Conservation (phyloP, 2,113 vertebrate species). For the Cygnus buccinator region DNA sequence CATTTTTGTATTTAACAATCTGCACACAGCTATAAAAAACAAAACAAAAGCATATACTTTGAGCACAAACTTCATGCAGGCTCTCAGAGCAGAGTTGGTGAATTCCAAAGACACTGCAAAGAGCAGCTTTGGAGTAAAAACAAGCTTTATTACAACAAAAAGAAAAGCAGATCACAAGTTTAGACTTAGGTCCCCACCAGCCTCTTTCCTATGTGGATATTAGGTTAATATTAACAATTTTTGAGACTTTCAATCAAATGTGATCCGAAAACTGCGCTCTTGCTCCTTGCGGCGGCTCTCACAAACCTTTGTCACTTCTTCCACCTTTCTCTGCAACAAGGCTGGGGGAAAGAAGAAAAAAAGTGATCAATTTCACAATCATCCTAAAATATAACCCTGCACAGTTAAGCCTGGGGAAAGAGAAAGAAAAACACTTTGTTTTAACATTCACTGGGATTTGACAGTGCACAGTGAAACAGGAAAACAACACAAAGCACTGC, state of each 20-base stretch:
- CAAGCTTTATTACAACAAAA: background rate
- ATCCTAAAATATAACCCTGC: background rate
- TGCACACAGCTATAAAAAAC: background rate
- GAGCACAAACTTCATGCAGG: background rate
- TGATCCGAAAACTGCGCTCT: slow-evolving; percentile 60
- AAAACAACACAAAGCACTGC: background rate
- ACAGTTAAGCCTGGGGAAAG: background rate
- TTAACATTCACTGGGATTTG: background rate
- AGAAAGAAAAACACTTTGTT: background rate
- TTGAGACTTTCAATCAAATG: slow-evolving; percentile 74
- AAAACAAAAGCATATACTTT: background rate
- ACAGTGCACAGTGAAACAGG: background rate
- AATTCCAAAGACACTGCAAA: background rate
- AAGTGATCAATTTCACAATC: background rate
- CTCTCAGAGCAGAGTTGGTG: background rate
- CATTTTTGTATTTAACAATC: background rate
- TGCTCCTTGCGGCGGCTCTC: slow-evolving; percentile 94
- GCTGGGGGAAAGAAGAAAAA: slow-evolving; percentile 43
- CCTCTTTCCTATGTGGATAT: background rate
- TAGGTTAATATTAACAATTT: too few relatives aligned
- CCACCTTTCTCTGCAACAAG: slow-evolving; percentile 91
- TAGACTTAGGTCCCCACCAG: background rate
- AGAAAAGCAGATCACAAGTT: rapidly evolving
- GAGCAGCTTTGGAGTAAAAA: background rate
- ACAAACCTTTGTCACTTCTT: slow-evolving; percentile 91